Conservation (phyloP, 2,113 vertebrate species). For the Sardina pilchardus region DNA sequence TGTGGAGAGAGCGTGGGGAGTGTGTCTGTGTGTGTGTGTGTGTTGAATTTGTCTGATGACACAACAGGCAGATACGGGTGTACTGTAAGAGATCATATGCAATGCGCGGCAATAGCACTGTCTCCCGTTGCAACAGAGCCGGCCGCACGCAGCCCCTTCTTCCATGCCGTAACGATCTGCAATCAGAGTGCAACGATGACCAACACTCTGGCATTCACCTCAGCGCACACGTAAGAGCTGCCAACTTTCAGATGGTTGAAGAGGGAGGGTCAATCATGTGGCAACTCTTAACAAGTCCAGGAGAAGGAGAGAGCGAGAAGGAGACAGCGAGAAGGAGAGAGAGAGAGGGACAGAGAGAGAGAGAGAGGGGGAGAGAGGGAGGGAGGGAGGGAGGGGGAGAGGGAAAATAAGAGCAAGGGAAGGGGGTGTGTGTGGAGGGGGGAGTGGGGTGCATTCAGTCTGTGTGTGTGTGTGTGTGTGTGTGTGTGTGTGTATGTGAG, state of each 20-base stretch:
- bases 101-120: conserved; percentile 51
- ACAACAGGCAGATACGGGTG: conserved; percentile 42
- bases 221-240: conserved; percentile 20
- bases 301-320: background rate
- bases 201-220: conserved; percentile 46
- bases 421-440: background rate
- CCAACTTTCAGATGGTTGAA: conserved; percentile 25
- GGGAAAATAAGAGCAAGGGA: background rate
- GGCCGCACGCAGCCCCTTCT: conserved; percentile 26
- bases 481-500: background rate
- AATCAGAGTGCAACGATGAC: conserved; percentile 52
- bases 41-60: conserved; percentile 41
- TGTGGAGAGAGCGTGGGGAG: background rate
- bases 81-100: conserved; percentile 51
- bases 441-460: too few relatives aligned
- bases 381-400: background rate
- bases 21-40: too few relatives aligned
- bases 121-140: conserved; percentile 45
- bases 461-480: background rate
- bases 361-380: background rate
- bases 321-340: background rate
- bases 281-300: conserved; percentile 14
- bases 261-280: conserved; percentile 44
- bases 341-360: background rate
- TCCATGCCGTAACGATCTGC: conserved; percentile 48